These are phyloP conservation scores for Drosophila mayri DNA, from an alignment of 1,140 invertebrate species.

Conservation along the genomic window DNA sequence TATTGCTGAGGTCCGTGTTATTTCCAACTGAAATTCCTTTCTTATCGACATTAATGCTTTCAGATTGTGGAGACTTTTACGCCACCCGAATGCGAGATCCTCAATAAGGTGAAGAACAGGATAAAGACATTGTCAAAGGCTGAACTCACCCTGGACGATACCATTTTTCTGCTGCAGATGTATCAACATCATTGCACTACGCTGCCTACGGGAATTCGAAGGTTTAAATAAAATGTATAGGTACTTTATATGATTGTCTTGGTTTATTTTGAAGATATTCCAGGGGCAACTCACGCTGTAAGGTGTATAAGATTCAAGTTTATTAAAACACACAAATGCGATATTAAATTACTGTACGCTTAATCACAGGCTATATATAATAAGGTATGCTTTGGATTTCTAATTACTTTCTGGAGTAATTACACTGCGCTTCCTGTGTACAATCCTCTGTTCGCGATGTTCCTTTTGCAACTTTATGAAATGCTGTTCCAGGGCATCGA, in stretches of 20 bases:
- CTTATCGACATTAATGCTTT: slow-evolving; percentile 45
- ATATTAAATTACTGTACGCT: slow-evolving; percentile 35
- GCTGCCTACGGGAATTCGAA: slow-evolving; percentile 58
- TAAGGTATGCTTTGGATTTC: slow-evolving; percentile 21
- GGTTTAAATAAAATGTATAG: slow-evolving; percentile 65
- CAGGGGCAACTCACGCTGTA: neutral
- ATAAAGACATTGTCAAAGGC: slow-evolving; percentile 89
- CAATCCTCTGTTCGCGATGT: slow-evolving; percentile 85
- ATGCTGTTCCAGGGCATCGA: slow-evolving; percentile 86
- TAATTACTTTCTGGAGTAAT: slow-evolving; percentile 67
- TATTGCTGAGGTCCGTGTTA: slow-evolving; percentile 88
- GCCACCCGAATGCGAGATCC: slow-evolving; percentile 89
- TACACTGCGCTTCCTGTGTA: slow-evolving; percentile 80
- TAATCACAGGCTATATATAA: slow-evolving; percentile 67
- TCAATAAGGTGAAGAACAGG: slow-evolving; percentile 88
- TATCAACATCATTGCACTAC: slow-evolving; percentile 85
- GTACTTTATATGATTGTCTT: slow-evolving; percentile 1
- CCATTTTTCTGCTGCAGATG: slow-evolving; percentile 90
- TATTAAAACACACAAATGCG: slow-evolving; percentile 37
- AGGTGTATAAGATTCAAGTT: slow-evolving; percentile 27
- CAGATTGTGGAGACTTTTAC: slow-evolving; percentile 92
- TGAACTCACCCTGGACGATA: slow-evolving; percentile 90
- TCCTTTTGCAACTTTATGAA: slow-evolving; percentile 87
- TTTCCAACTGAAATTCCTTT: neutral
- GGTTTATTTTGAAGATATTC: neutral